Base-by-base conservation (phyloP, 2,113 vertebrate species). In the Pheucticus melanocephalus region DNA sequence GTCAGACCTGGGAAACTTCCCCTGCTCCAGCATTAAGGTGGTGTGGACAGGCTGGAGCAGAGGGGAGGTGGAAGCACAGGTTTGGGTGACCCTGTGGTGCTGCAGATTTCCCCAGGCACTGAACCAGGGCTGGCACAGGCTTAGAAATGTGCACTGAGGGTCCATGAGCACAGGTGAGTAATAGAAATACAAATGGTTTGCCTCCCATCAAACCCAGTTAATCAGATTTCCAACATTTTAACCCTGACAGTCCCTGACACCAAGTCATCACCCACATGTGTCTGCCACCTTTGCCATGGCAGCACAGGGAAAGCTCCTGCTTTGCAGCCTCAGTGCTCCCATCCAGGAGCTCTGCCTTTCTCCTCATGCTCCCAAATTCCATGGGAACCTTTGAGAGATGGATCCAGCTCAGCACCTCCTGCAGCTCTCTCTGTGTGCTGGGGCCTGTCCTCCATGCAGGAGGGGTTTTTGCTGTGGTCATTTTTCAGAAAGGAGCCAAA, bases 401-500 rank as follows among this genome's bases (percentile, higher is more conserved):
- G 57, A 35, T 70, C 65, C 69, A 51, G 39, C 80, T 75, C 70
- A 54, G 80, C 84, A 28, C 7, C 28, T 45, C 35, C 35, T 42
- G 20, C 72, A 71, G 71, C 66, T 66, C 57, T 72, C 18, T 20
- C 84, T 56, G 17, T 3, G 5, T 63, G 60, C 65, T 50, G 53
- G 6, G 51, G 24, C 54, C 63, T 24, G 37, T 45, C 37, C 33
- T 54, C 47, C 24, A 1, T 6, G 37, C 68, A 83, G 68, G 14
- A 66, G 25, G 44, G 12, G 19, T 0, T 18, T 54, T 42, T 50
- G 3, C 17, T 31, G 71, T 11, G 91, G 13, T 54, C 15, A 8
- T 75, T 70, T 93, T 73, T 68, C 72, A 44, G 82, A 54, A 64
- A 47, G 60, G 64, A 93, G 82, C 15, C 66, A 12, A 63, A 73